A percentile compares a stretch with the other conserved stretches of the same genome.
These are phyloP conservation scores for Phengaris alcon DNA, from an alignment of 2,888 invertebrate species.

Conservation along the genomic window DNA sequence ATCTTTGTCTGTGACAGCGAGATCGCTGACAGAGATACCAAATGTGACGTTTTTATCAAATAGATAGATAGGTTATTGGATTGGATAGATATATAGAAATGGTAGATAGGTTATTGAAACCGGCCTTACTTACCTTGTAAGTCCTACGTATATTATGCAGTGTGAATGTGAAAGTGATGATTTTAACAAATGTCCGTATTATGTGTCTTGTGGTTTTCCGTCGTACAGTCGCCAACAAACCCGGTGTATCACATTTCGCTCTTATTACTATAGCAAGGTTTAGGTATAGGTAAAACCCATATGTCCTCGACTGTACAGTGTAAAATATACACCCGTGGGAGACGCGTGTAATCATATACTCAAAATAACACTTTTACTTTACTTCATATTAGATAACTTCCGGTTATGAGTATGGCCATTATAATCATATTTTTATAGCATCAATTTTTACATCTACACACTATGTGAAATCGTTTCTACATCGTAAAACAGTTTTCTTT, in stretches of 20 bases:
- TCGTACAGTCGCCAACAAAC: neutral
- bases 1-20: too few species aligned
- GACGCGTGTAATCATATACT: neutral
- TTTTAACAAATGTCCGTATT: conserved; percentile 11
- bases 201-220: conserved; percentile 18
- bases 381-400: conserved; percentile 15
- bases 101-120: too few species aligned
- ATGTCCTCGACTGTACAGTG: neutral
- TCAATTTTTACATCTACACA: neutral
- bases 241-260: neutral
- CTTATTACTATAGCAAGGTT: neutral
- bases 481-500: neutral
- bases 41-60: too few species aligned
- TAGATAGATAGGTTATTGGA: too few species aligned
- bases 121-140: too few species aligned
- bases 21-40: too few species aligned
- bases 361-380: conserved; percentile 4
- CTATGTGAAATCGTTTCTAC: neutral
- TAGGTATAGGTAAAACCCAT: neutral
- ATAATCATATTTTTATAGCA: conserved; percentile 6
- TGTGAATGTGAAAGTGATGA: conserved; percentile 5
- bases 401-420: neutral
- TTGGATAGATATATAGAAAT: too few species aligned
- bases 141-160: neutral
- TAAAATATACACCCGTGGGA: neutral